Evolutionary conservation across 1,140 invertebrate genomes (phyloP), one percentile per base, ranked within the genome.

Genomic region (Maniola jurtina): DNA sequence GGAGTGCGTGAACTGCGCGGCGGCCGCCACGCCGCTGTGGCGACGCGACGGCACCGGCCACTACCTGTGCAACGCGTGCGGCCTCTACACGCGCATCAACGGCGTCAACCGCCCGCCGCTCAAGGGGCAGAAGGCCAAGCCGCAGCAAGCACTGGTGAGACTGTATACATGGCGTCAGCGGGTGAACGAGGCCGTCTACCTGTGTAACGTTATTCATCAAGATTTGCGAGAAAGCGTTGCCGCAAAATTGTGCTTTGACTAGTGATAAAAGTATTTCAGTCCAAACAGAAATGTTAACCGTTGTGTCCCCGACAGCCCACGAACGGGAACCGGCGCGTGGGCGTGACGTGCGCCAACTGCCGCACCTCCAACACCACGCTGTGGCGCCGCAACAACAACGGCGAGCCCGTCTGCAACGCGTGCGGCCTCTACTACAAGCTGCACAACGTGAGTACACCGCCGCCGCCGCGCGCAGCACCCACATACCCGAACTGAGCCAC

Each of bases 351-450:
- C 86, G 96, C 96, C n/a, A 98, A 98, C 89, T 98, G 97, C 83
- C 92, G 92, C 66, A 97, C 97, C 5, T 93, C 93, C 55, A 96
- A 94, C 68, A 98, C 97, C 1, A 97, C 96, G 4, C 92, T 98
- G 35, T 98, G 97, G 96, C 90, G 97, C 50, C 92, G 97, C 74
- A 97, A 97, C 89, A 96, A 96, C 83, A 94, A 95, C 78, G 97
- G 97, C 11, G 96, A 97, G 83, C 96, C 96, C 5, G 97, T 98
- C 3, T 98, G 97, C 89, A 98, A 98, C 88, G 97, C 97, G 8
- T 98, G 97, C 81, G 96, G 97, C 14, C 93, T 98, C 9, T 98
- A 98, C 90, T 97, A 92, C 90, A 98, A 98, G 91, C 91, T 98
- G 50, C 97, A 98, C 86, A 94, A 93, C 70, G 97, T 98, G 91